A percentile compares a stretch with the other conserved stretches of the same genome.
Evolutionary conservation across 37 sponge, comb jelly and placozoan species (phyloP).

Genomic region (Eunapius fragilis): DNA sequence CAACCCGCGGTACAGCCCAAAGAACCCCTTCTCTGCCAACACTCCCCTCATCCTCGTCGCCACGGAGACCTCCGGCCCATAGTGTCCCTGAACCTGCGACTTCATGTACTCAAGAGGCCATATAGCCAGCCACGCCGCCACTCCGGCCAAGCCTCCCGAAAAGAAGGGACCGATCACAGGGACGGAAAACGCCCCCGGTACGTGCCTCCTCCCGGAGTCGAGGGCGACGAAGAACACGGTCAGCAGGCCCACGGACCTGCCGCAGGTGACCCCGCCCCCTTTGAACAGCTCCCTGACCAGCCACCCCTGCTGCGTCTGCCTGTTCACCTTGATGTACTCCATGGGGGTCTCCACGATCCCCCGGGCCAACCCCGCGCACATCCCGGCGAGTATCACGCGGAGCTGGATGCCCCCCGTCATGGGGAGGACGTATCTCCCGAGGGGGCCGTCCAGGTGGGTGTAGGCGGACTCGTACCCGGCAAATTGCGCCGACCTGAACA

Average conservation of each 20-base stretch:
- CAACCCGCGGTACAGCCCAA: slow-evolving; percentile 69
- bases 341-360: slow-evolving; percentile 67
- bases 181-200: slow-evolving; percentile 9
- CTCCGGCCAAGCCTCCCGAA: slow-evolving; percentile 44
- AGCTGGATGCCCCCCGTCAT: slow-evolving; percentile 19
- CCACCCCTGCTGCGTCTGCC: slow-evolving; percentile 59
- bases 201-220: slow-evolving; percentile 20
- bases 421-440: slow-evolving; percentile 20
- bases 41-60: slow-evolving; percentile 38
- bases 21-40: slow-evolving; percentile 38
- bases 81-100: slow-evolving; percentile 70
- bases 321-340: slow-evolving; percentile 56
- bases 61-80: slow-evolving; percentile 25
- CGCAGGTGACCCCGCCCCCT: slow-evolving; percentile 36
- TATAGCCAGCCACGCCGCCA: slow-evolving; percentile 66
- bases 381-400: slow-evolving; percentile 48
- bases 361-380: slow-evolving; percentile 36
- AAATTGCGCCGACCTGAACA: slow-evolving; percentile 73
- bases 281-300: slow-evolving; percentile 32
- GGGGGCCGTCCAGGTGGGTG: slow-evolving; percentile 16
- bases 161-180: slow-evolving; percentile 64
- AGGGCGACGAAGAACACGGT: slow-evolving; percentile 39
- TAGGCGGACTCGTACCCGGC: slow-evolving; percentile 61
- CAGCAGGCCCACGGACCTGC: neutral
- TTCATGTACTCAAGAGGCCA: slow-evolving; percentile 85